These are phyloP conservation scores for Cyphomyrmex costatus DNA, from an alignment of 1,140 invertebrate genomes.

Conservation along the genomic window DNA sequence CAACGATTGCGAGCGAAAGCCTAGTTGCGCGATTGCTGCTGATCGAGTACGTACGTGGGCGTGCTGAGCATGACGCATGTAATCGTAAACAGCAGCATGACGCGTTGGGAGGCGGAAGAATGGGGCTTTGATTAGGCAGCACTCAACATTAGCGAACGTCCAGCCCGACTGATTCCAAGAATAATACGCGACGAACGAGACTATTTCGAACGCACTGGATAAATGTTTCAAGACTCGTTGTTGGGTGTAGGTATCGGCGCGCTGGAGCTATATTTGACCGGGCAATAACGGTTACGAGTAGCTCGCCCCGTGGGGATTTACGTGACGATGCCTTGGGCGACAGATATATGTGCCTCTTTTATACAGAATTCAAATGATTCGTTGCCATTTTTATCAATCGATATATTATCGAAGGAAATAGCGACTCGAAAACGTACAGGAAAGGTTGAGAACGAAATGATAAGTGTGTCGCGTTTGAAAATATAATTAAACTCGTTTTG, in stretches of 20 bases:
- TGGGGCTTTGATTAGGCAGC: slow-evolving; percentile 57
- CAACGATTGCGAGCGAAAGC: slow-evolving; percentile 17
- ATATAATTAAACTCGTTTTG: neutral
- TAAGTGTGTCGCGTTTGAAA: neutral
- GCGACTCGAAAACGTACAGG: neutral
- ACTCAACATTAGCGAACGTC: slow-evolving; percentile 53
- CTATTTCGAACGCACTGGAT: slow-evolving; percentile 65
- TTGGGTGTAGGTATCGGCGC: slow-evolving; percentile 46
- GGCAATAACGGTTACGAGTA: slow-evolving; percentile 56
- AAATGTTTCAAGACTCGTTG: slow-evolving; percentile 65
- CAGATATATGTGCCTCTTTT: slow-evolving; percentile 32
- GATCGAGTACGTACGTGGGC: slow-evolving; percentile 62
- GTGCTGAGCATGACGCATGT: slow-evolving; percentile 55
- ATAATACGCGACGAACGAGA: slow-evolving; percentile 62
- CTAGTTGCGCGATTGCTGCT: slow-evolving; percentile 39
- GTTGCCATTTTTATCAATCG: slow-evolving; percentile 38
- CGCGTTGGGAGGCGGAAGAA: slow-evolving; percentile 59
- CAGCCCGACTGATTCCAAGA: slow-evolving; percentile 56
- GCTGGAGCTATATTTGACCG: slow-evolving; percentile 62
- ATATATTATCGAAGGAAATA: slow-evolving; percentile 9
- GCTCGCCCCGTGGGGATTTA: slow-evolving; percentile 14
- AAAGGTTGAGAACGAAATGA: slow-evolving; percentile 3
- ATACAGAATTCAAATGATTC: slow-evolving; percentile 35
- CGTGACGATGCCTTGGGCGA: slow-evolving; percentile 21
- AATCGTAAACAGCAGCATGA: slow-evolving; percentile 58